A percentile compares a stretch with the other conserved stretches of the same genome.
Evolutionary conservation across 2,797 vertebrate species (phyloP).

Genomic region (Myripristis murdjan): DNA sequence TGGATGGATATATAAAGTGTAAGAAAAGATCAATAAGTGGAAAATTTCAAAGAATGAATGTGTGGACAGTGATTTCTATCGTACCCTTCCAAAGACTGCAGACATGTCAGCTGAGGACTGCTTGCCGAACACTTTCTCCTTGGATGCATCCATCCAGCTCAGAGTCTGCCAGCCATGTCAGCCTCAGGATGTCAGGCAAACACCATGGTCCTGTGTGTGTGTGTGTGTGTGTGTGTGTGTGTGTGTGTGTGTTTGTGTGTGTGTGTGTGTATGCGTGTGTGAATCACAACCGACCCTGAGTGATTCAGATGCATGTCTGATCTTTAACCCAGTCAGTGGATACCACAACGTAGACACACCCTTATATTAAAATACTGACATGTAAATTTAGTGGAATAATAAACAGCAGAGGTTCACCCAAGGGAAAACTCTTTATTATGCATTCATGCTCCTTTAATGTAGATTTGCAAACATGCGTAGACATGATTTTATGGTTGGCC

Average conservation of each 20-base stretch:
- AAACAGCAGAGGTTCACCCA: not conserved
- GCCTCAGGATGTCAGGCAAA: conserved; percentile 55
- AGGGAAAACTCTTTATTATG: not conserved
- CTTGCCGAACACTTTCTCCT: conserved; percentile 55
- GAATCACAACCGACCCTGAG: conserved; percentile 24
- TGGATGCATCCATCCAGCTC: conserved; percentile 54
- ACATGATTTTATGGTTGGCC: not conserved
- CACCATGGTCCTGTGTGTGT: conserved; percentile 30
- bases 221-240: conserved; percentile 7
- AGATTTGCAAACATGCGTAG: conserved; percentile 4
- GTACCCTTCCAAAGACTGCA: conserved; percentile 2
- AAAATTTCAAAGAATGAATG: not conserved
- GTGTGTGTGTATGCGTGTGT: not conserved
- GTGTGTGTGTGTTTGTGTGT: not conserved
- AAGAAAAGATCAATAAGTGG: not conserved
- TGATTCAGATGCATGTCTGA: conserved; percentile 24
- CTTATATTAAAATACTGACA: not conserved
- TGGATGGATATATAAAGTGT: too few species aligned
- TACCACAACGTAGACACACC: not conserved
- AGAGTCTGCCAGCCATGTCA: conserved; percentile 57
- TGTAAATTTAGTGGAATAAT: not conserved
- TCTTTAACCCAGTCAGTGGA: not conserved
- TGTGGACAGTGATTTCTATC: not conserved
- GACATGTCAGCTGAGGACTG: conserved; percentile 31
- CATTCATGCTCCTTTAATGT: not conserved